phyloP scores from a whole-genome alignment of 2,888 invertebrate species.

The Polymixis flavicincta region DNA sequence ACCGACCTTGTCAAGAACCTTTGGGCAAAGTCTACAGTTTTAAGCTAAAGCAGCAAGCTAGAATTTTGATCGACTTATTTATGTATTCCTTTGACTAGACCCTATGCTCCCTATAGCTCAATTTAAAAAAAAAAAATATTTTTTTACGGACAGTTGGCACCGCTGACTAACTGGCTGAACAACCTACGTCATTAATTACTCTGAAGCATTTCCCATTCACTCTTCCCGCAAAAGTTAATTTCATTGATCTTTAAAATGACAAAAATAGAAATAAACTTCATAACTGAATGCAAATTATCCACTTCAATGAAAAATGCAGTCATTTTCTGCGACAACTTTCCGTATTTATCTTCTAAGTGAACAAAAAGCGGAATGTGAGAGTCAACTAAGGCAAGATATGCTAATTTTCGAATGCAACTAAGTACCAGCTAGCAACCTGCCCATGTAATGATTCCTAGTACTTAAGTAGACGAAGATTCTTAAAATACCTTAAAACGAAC shows the following conservation, averaged over 20 bases:
- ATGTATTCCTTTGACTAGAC: not conserved
- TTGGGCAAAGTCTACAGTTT: not conserved
- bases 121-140: not conserved
- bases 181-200: slow-evolving; percentile 6
- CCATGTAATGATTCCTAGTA: slow-evolving; percentile 22
- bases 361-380: slow-evolving; percentile 40
- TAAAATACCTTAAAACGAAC: slow-evolving; percentile 2
- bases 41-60: not conserved
- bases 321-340: slow-evolving; percentile 55
- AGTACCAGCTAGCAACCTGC: slow-evolving; percentile 18
- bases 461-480: slow-evolving; percentile 13
- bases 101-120: not conserved
- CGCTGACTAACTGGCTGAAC: not conserved
- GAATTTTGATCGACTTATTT: not conserved
- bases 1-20: slow-evolving; percentile 6
- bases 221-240: not conserved
- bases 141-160: slow-evolving; percentile 35
- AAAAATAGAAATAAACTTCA: slow-evolving; percentile 42
- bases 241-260: not conserved
- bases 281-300: slow-evolving; percentile 50
- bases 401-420: slow-evolving; percentile 37
- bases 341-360: slow-evolving; percentile 32
- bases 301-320: slow-evolving; percentile 39
- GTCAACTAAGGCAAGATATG: slow-evolving; percentile 43
- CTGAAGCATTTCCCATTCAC: not conserved